These are phyloP conservation scores for Calidris pugnax DNA, from an alignment of 2,113 vertebrate species.

Conservation along the genomic window DNA sequence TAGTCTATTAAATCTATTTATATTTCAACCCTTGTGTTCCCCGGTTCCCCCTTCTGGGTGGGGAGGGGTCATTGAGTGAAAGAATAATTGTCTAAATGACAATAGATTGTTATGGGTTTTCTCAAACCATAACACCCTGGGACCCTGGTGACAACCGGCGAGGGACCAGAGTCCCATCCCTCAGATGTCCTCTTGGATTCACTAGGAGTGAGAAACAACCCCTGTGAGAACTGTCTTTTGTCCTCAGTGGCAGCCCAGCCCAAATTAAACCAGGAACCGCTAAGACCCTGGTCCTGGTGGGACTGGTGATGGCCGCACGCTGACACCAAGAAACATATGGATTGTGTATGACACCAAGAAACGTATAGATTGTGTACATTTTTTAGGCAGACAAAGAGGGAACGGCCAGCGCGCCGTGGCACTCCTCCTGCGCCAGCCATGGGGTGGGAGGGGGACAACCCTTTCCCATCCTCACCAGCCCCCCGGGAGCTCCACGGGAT, in stretches of 20 bases:
- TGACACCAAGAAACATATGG: not conserved
- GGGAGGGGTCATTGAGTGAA: no score
- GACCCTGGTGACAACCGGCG: accelerated
- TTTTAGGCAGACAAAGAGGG: not conserved
- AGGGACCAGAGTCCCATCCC: not conserved
- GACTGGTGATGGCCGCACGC: not conserved
- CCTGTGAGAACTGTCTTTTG: not conserved
- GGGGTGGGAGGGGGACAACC: not conserved
- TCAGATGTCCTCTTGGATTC: not conserved
- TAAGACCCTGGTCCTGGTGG: not conserved
- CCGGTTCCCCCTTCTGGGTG: no score
- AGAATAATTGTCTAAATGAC: no score
- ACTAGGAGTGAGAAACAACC: not conserved
- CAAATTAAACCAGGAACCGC: not conserved
- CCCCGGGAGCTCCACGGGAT: no score
- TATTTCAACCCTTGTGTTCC: no score
- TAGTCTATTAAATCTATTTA: no score
- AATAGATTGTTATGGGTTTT: no score
- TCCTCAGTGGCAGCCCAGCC: not conserved
- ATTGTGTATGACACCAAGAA: not conserved
- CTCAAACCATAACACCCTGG: no score
- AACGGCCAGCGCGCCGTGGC: no score
- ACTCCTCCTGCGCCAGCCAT: not conserved
- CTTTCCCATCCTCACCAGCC: accelerated
- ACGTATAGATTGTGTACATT: accelerated